Evolutionary conservation across 2,797 vertebrate genomes (phyloP), one percentile per base, ranked within the genome.

Genomic region (Pachyuromys duprasi): DNA sequence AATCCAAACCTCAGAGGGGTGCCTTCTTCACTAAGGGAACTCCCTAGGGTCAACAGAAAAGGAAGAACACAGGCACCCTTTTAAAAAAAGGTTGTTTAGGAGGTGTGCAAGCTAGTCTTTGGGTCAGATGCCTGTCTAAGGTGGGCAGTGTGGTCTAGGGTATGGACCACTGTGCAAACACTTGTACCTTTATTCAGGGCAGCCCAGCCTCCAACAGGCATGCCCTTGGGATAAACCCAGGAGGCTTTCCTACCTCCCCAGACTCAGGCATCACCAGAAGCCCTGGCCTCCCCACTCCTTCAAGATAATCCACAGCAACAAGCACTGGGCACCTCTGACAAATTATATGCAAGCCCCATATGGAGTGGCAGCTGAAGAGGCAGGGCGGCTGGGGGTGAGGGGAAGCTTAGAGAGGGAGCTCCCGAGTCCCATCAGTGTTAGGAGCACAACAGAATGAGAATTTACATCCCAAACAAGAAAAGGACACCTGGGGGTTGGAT

Each of bases 351-450:
- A 1, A 86, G 60, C 17, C 57, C 53, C 1, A 12, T 5, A 49
- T 39, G 49, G 5, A 33, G 49, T 45, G 18, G 26, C 31, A 39
- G 36, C 36, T 26, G 36, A 26, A 3, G 60, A 63, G 55, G 49
- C 0, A 0, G 28, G 22, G 3, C n/a, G n/a, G n/a, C n/a, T n/a
- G 42, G 22, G 3, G 31, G 2, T 42, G 60, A 17, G 60, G 39
- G 42, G 22, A 39, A 31, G 18, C 36, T 39, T 22, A 9, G 33
- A 76, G 63, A 74, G 11, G n/a, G 49, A 67, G 39, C 45, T 24
- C 9, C 49, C 2, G 42, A 22, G 33, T 28, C 39, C 67, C 90
- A 33, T 14, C 11, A 4, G n/a, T 87, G 42, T 42, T 33, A 87
- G 60, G 60, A 4, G 31, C 60, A 70, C 57, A 11, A 88, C 13